Evolutionary conservation across 1,140 invertebrate species (phyloP).

Genomic region (Nasonia longicornis): DNA sequence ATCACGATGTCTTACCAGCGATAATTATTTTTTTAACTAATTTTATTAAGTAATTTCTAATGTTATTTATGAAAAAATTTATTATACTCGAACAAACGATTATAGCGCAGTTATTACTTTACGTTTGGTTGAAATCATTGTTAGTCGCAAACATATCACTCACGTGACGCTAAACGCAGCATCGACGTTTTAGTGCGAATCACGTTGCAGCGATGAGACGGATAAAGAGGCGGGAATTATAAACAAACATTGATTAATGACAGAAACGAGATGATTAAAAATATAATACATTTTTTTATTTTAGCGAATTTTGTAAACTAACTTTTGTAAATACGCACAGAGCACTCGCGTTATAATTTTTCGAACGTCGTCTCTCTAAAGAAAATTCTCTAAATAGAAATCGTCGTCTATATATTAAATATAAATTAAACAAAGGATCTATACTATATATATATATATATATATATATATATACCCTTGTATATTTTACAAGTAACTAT

Average conservation of each 20-base stretch:
- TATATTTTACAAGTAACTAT: constrained; percentile 32
- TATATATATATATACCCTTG: constrained; percentile 30
- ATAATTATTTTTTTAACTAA: constrained; percentile 10
- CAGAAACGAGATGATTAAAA: not conserved
- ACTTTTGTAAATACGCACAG: constrained; percentile 47
- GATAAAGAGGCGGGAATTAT: not conserved
- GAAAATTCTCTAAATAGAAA: not conserved
- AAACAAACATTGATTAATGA: not conserved
- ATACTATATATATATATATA: not conserved
- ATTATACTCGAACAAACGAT: not conserved
- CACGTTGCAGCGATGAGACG: not conserved
- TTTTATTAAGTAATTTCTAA: constrained; percentile 22
- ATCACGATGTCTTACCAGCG: constrained; percentile 2
- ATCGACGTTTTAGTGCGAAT: not conserved
- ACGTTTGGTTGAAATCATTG: not conserved
- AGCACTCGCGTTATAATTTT: constrained; percentile 10
- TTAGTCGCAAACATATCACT: constrained; percentile 24
- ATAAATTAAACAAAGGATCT: not conserved
- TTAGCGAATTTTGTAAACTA: constrained; percentile 45
- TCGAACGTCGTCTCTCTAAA: constrained; percentile 3
- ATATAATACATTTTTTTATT: constrained; percentile 11
- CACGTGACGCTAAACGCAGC: not conserved
- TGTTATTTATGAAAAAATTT: constrained; percentile 25
- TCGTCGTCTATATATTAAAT: not conserved
- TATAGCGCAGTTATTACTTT: not conserved